Conservation (phyloP, 2,888 invertebrate species). For the Chymomyza fuscimana region DNA sequence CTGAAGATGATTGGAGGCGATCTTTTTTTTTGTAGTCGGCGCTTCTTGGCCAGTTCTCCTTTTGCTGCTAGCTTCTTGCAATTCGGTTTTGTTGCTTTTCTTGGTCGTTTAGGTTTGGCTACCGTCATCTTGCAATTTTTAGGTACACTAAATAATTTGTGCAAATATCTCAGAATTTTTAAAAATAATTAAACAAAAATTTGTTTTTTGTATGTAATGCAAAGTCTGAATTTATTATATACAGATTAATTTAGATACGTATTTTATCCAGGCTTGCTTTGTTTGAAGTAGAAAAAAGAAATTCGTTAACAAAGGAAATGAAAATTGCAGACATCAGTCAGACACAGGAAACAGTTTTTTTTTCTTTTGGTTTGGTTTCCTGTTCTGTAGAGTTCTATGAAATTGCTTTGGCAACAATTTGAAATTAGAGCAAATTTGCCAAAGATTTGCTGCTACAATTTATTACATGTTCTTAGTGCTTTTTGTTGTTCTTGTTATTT, state of each 20-base stretch:
- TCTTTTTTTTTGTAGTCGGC: too few species aligned
- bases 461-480: slow-evolving; percentile 25
- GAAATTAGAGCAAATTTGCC: slow-evolving; percentile 55
- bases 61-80: too few species aligned
- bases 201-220: too few species aligned
- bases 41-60: too few species aligned
- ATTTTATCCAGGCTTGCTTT: background rate
- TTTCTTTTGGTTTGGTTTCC: background rate
- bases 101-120: too few species aligned
- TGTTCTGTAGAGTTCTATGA: background rate
- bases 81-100: too few species aligned
- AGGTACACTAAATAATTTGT: too few species aligned
- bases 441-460: slow-evolving; percentile 52
- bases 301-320: background rate
- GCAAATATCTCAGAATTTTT: too few species aligned
- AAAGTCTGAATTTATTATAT: too few species aligned
- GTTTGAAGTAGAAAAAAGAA: background rate
- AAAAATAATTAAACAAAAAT: too few species aligned
- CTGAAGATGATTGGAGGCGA: too few species aligned
- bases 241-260: background rate
- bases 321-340: background rate
- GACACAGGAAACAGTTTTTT: background rate
- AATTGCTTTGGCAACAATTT: slow-evolving; percentile 53
- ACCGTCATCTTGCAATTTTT: too few species aligned
- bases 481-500: background rate